phyloP scores from a whole-genome alignment of 53 echinoderm and acorn worm species.

The Paracentrotus lividus region DNA sequence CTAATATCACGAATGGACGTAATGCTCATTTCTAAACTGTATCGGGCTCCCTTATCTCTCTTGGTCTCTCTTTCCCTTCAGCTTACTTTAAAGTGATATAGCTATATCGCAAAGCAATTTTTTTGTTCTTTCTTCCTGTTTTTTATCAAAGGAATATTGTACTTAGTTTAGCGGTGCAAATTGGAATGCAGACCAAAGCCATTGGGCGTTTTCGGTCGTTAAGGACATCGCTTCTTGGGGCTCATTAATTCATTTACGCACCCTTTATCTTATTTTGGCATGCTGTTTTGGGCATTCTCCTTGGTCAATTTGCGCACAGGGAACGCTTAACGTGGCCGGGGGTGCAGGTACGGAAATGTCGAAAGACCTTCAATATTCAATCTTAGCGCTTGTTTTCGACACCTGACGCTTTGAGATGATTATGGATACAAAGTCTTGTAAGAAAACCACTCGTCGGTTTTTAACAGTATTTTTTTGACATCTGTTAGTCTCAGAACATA shows the following conservation, averaged over 20 bases:
- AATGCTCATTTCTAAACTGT: too few relatives aligned
- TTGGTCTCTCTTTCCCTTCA: not conserved
- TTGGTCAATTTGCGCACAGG: not conserved
- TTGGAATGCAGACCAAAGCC: not conserved
- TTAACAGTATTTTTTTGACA: too few relatives aligned
- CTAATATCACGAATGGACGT: too few relatives aligned
- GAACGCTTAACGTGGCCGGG: not conserved
- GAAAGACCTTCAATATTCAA: not conserved
- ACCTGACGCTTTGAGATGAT: not conserved
- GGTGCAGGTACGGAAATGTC: not conserved
- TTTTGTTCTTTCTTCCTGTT: not conserved
- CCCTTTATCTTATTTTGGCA: conserved; percentile 2
- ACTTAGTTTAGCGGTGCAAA: conserved; percentile 18
- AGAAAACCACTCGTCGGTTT: too few relatives aligned
- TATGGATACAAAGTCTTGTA: too few relatives aligned
- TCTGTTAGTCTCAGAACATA: too few relatives aligned
- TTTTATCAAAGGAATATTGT: not conserved
- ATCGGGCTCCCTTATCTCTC: too few relatives aligned
- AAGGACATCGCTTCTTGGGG: not conserved
- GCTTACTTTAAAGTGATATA: not conserved
- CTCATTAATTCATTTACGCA: conserved; percentile 19
- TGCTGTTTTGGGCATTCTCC: not conserved
- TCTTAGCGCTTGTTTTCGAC: not conserved
- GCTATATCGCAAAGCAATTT: not conserved
- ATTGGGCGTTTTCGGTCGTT: not conserved